Base-by-base conservation (phyloP, 2,797 vertebrate species). In the Melanotaenia pygmaea region DNA sequence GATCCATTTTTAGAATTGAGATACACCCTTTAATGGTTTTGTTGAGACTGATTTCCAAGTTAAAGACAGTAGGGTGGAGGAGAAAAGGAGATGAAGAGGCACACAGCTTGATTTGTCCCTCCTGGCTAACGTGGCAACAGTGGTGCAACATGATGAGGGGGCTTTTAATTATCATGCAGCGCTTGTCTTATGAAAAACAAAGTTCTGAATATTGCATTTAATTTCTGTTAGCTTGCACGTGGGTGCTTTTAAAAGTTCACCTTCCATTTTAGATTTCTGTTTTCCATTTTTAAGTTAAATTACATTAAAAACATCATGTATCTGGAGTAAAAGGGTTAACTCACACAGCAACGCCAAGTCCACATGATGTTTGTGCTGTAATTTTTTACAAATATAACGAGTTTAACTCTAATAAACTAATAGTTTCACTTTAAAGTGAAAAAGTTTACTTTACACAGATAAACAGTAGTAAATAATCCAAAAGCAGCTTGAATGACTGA, bases 321-420 rank as follows among this genome's bases (percentile, higher is more conserved):
- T 63, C 18, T 20, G 40, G 40, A 43, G 40, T 9, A 18, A 43
- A 43, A 43, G 40, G 40, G 4, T 34, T 58, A 28, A 12, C 56
- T 43, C 30, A 59, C 56, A 50, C 24, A 57, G 35, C 24, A 40
- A 66, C 26, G 2, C 28, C 6, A 32, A 32, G 37, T 30, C n/a
- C 5, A 14, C 2, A 59, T 4, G 1, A 28, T 34, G 30, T 67
- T 53, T 45, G 24, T 45, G 35, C 8, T 40, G 0, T 16, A 9
- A 26, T 45, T 56, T 3, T 66, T 50, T 26, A 71, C 43, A 60
- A 76, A 72, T 6, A 20, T 59, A 34, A 64, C 28, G 1, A 26
- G 45, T 26, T 60, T 2, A 24, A 40, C 6, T 56, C 35, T 28
- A 28, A 28, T 28, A 28, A 28, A 28, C 26, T 28, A 28, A 28